These are phyloP conservation scores for Rachycentron canadum DNA, from an alignment of 2,797 vertebrate genomes.

Conservation along the genomic window DNA sequence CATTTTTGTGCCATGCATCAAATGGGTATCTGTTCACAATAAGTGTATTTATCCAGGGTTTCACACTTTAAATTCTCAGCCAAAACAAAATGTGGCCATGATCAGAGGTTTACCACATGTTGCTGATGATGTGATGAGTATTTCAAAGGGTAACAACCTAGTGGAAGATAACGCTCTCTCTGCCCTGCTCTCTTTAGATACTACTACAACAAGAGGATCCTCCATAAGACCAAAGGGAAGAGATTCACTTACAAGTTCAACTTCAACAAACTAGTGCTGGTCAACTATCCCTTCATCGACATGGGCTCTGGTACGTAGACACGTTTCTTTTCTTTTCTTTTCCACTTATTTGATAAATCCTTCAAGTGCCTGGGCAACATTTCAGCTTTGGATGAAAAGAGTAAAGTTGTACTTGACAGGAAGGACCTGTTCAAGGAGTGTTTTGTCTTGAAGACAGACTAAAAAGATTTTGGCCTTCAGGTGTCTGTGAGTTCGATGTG, in stretches of 20 bases:
- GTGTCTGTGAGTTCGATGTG: slow-evolving; percentile 11
- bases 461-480: slow-evolving; percentile 13
- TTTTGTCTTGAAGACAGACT: not conserved
- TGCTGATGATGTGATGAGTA: not conserved
- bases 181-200: slow-evolving; percentile 82
- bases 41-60: not conserved
- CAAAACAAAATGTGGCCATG: not conserved
- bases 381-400: not conserved
- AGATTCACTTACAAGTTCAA: slow-evolving; percentile 97
- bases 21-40: not conserved
- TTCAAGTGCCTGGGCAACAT: not conserved
- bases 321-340: not conserved
- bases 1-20: not conserved
- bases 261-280: slow-evolving; percentile 95
- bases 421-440: slow-evolving; percentile 1
- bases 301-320: slow-evolving; percentile 85
- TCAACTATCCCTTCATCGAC: slow-evolving; percentile 95
- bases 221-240: slow-evolving; percentile 96
- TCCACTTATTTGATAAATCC: not conserved
- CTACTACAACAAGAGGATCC: slow-evolving; percentile 95
- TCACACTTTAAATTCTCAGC: not conserved
- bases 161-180: not conserved
- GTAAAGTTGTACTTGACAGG: not conserved
- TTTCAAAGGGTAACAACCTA: not conserved
- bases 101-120: slow-evolving; percentile 1